These are phyloP conservation scores for Hestina assimilis DNA, from an alignment of 1,140 invertebrate genomes.

Conservation along the genomic window DNA sequence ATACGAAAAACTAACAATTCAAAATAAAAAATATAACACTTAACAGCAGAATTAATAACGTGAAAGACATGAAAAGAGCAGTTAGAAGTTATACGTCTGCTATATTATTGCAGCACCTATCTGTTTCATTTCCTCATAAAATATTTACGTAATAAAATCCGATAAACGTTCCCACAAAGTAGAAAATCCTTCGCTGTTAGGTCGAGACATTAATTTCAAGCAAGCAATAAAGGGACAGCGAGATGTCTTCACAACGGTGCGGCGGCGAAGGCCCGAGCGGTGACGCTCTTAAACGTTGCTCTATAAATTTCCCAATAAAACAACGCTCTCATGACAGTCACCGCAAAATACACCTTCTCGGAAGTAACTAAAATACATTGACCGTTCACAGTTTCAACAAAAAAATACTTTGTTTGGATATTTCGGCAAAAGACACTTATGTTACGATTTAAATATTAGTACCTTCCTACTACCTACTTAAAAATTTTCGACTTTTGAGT, in stretches of 20 bases:
- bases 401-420: slow-evolving; percentile 57
- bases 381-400: slow-evolving; percentile 15
- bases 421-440: too few species aligned
- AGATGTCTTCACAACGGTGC: slow-evolving; percentile 60
- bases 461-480: too few species aligned
- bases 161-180: slow-evolving; percentile 69
- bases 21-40: not conserved
- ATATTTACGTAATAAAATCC: slow-evolving; percentile 72
- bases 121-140: slow-evolving; percentile 54
- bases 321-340: slow-evolving; percentile 32
- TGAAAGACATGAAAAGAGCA: not conserved
- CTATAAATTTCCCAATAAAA: slow-evolving; percentile 74
- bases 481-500: too few species aligned
- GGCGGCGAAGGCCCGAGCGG: slow-evolving; percentile 37
- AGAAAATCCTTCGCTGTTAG: slow-evolving; percentile 62
- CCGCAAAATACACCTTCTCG: slow-evolving; percentile 53
- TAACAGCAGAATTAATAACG: not conserved
- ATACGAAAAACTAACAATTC: not conserved
- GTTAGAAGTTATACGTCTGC: slow-evolving; percentile 3
- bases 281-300: slow-evolving; percentile 61
- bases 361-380: slow-evolving; percentile 39
- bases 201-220: slow-evolving; percentile 74
- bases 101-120: slow-evolving; percentile 19
- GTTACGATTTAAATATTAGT: too few species aligned
- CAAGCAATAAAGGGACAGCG: slow-evolving; percentile 73